Conservation (phyloP, 2,888 invertebrate genomes). For the Oegoconia quadripuncta region DNA sequence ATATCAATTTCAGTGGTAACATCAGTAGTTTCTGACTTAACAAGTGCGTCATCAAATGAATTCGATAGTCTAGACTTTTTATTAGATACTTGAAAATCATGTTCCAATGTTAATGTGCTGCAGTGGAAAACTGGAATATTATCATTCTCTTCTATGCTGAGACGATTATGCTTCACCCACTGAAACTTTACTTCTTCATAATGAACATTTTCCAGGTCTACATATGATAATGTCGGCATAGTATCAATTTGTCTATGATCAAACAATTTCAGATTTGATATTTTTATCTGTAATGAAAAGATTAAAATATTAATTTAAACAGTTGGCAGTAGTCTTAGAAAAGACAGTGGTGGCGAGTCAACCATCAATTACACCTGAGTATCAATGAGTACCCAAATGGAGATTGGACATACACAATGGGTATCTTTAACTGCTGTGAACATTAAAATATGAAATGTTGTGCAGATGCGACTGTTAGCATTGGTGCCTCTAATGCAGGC, state of each 20-base stretch:
- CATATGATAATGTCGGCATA: slow-evolving; percentile 42
- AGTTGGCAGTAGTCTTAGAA: too few species aligned
- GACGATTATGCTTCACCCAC: slow-evolving; percentile 44
- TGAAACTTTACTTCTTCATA: slow-evolving; percentile 50
- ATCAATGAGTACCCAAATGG: too few species aligned
- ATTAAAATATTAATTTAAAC: slow-evolving; percentile 2
- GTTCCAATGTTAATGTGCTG: slow-evolving; percentile 40
- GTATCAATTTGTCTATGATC: slow-evolving; percentile 38
- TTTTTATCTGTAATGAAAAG: slow-evolving; percentile 48
- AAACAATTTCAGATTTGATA: slow-evolving; percentile 36
- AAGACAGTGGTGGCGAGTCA: too few species aligned
- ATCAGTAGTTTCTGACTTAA: slow-evolving; percentile 17
- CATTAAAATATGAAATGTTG: too few species aligned
- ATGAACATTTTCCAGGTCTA: slow-evolving; percentile 35
- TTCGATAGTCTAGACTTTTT: slow-evolving; percentile 11
- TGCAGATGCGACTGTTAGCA: too few species aligned
- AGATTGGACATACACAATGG: too few species aligned
- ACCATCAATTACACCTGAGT: too few species aligned
- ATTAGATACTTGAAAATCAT: slow-evolving; percentile 31
- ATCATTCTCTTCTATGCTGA: slow-evolving; percentile 24
- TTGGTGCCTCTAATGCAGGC: too few species aligned
- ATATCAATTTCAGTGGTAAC: slow-evolving; percentile 17
- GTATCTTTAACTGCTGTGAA: too few species aligned
- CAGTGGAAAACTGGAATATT: slow-evolving; percentile 42
- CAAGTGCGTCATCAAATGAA: slow-evolving; percentile 16